Conservation (phyloP, 2,888 invertebrate species). For the Lordiphosa fenestrarum region DNA sequence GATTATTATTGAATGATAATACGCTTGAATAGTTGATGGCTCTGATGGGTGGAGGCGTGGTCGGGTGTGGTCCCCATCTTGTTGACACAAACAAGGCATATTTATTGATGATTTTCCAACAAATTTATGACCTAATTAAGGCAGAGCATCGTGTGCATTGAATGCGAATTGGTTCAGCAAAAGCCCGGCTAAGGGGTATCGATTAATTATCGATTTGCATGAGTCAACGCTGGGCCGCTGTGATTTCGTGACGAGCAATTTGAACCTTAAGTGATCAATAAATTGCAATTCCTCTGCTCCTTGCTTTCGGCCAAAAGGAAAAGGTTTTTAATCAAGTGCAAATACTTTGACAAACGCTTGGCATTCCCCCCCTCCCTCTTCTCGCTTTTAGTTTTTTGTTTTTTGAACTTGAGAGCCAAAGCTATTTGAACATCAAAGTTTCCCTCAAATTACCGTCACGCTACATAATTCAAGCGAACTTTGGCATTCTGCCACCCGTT, state of each 20-base stretch:
- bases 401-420: conserved; percentile 37
- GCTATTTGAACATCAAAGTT: conserved; percentile 66
- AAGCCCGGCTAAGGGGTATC: no score
- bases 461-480: conserved; percentile 68
- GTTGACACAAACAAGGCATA: conserved; percentile 1
- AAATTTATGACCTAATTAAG: conserved; percentile 14
- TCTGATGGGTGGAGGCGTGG: background rate
- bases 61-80: background rate
- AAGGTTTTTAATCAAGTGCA: conserved; percentile 36
- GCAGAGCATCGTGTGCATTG: no score
- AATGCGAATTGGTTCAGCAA: no score
- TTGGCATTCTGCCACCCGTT: conserved; percentile 12
- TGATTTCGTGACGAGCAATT: no score
- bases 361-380: background rate
- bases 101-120: conserved; percentile 8
- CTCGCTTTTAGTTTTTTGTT: background rate
- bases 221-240: no score
- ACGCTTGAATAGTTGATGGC: background rate
- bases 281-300: background rate
- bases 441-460: conserved; percentile 68
- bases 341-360: conserved; percentile 32
- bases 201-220: no score
- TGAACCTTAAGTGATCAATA: background rate
- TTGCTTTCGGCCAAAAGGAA: conserved; percentile 16
- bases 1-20: conserved; percentile 63